These are phyloP conservation scores for Saccostrea glomerata DNA, from an alignment of 1,140 invertebrate species.

Conservation along the genomic window DNA sequence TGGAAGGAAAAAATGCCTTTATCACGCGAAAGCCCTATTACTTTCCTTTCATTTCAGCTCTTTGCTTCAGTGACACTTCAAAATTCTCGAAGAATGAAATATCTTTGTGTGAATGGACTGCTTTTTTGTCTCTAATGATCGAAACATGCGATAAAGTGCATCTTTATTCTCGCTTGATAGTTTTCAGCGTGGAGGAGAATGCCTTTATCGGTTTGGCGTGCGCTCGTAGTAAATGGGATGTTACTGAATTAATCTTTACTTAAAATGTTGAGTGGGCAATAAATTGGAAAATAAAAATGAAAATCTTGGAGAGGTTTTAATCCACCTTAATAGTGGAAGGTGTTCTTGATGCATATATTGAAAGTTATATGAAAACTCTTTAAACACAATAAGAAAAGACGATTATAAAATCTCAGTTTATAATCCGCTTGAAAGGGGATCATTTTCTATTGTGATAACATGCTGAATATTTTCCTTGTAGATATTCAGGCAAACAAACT, in stretches of 20 bases:
- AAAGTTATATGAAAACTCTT: neutral
- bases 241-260: neutral
- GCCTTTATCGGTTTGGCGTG: neutral
- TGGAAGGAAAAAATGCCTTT: neutral
- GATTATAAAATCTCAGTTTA: constrained; percentile 38
- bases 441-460: neutral
- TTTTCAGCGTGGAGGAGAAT: neutral
- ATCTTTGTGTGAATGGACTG: neutral
- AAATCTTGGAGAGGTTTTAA: constrained; percentile 19
- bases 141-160: neutral
- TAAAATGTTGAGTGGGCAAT: neutral
- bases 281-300: constrained; percentile 30
- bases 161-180: neutral
- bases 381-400: constrained; percentile 13
- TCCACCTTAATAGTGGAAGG: neutral
- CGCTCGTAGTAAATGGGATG: neutral
- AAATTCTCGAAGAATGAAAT: neutral
- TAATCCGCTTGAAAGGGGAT: constrained; percentile 10
- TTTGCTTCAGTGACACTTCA: neutral
- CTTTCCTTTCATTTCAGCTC: neutral
- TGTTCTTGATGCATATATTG: neutral
- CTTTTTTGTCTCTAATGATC: neutral
- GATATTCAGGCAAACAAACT: neutral
- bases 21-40: neutral
- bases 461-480: neutral